A percentile compares a stretch with the other conserved stretches of the same genome.
These are phyloP conservation scores for Hoplostethus atlanticus DNA, from an alignment of 2,797 vertebrate species.

Conservation along the genomic window DNA sequence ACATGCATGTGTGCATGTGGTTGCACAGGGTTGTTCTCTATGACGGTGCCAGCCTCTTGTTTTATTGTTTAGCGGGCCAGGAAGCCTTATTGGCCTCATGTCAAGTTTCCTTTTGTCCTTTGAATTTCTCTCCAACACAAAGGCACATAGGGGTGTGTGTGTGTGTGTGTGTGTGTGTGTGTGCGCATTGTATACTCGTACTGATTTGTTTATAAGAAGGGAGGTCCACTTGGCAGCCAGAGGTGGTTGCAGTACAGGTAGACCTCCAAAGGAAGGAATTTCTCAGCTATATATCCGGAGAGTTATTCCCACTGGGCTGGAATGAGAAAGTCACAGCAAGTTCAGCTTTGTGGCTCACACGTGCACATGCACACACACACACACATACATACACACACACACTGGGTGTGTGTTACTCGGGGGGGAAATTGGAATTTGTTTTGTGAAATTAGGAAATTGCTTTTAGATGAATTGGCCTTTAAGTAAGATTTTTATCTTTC, in stretches of 20 bases:
- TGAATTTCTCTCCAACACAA: slow-evolving; percentile 42
- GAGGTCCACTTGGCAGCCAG: slow-evolving; percentile 9
- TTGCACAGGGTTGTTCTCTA: slow-evolving; percentile 14
- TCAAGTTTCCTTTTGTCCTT: slow-evolving; percentile 64
- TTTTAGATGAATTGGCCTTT: slow-evolving; percentile 57
- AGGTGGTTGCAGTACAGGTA: slow-evolving; percentile 20
- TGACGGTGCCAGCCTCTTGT: slow-evolving; percentile 62
- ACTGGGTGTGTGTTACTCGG: slow-evolving; percentile 48
- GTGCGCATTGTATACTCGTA: slow-evolving; percentile 17
- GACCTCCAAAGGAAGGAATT: slow-evolving; percentile 23
- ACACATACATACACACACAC: background rate
- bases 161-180: slow-evolving; percentile 18
- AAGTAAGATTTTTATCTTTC: slow-evolving; percentile 28
- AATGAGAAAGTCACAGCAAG: slow-evolving; percentile 37
- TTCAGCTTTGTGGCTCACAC: slow-evolving; percentile 13
- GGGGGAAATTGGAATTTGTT: slow-evolving; percentile 36
- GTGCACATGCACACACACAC: slow-evolving; percentile 16
- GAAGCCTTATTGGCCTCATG: slow-evolving; percentile 56
- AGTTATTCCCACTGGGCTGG: slow-evolving; percentile 16
- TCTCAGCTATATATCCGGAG: slow-evolving; percentile 25
- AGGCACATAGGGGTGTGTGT: slow-evolving; percentile 22
- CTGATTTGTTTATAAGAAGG: slow-evolving; percentile 18
- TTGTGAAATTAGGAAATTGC: slow-evolving; percentile 49
- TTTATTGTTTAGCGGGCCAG: slow-evolving; percentile 66
- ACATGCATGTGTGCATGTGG: background rate